Evolutionary conservation across 2,113 vertebrate species (phyloP), one percentile per base, ranked within the genome.

Genomic region (Eptesicus fuscus): DNA sequence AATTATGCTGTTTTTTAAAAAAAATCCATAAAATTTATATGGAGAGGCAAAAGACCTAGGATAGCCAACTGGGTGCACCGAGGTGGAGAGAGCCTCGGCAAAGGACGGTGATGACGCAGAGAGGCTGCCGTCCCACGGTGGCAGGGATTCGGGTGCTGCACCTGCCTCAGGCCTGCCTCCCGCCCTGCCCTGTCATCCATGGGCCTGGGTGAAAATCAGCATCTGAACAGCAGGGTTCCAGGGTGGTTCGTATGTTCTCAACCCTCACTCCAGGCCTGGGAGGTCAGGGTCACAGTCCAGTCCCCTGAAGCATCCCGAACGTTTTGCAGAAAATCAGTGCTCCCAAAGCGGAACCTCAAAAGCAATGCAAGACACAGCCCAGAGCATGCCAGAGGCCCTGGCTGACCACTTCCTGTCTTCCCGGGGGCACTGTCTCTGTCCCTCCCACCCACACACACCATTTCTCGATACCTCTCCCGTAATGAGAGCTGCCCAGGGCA

Each of bases 1-100:
- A 88, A 47, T 88, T 79, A 74, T 77, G 44, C 32, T 63, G 12
- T 82, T 91, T 56, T 69, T 93, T 22, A 2, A 25, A 25, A 84
- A 89, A 84, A 87, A 25, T 67, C 67, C 74, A 85, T 67, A 40
- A 88, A 78, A 22, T 89, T 78, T 44, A 22, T 28, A 63, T 12
- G 17, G 17, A 95, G 32, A 86, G 28, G 65, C 23, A 93, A 82
- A 93, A 88, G 69, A 88, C 44, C 16, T 53, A 51, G 74, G 83
- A 91, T 22, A 74, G 35, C n/a, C 51, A 73, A 35, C 11, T 40
- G 40, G 32, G 51, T 80, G 42, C 53, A 63, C 67, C 5, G 1
- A 1, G 10, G 23, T 47, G 49, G 35, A 70, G 35, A 83, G 92
- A 89, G 92, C 0, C 0, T 35, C 1, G 30, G 20, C 49, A 12